phyloP scores from a whole-genome alignment of 37 sponge, comb jelly and placozoan genomes.

The Trichoplax adhaerens region DNA sequence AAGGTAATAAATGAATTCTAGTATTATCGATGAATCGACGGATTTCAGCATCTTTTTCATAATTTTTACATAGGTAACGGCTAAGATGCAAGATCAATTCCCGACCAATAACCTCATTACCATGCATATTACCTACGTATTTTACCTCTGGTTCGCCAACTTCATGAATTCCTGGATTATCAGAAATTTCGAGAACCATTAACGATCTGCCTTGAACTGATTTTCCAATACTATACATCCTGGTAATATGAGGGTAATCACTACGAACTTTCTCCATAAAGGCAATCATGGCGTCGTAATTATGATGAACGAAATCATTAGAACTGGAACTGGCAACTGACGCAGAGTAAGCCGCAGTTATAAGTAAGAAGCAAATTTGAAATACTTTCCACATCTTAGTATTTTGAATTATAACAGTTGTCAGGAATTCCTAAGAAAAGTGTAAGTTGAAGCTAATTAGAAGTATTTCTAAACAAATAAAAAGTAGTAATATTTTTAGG shows the following conservation, averaged over 20 bases:
- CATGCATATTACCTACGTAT: constrained; percentile 69
- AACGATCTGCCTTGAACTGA: constrained; percentile 30
- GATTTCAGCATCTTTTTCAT: constrained; percentile 19
- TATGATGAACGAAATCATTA: constrained; percentile 41
- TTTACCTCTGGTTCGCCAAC: constrained; percentile 91
- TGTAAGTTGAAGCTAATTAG: too few relatives aligned
- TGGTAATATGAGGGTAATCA: constrained; percentile 49
- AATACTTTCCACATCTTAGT: too few relatives aligned
- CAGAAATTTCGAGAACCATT: constrained; percentile 61
- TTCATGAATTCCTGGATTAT: constrained; percentile 72
- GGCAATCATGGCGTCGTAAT: constrained; percentile 23
- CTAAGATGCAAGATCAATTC: constrained; percentile 40
- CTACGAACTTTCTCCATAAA: constrained; percentile 13
- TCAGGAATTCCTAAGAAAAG: too few relatives aligned
- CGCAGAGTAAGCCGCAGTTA: too few relatives aligned
- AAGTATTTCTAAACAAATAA: too few relatives aligned
- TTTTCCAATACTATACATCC: constrained; percentile 66
- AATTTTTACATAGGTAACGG: constrained; percentile 35
- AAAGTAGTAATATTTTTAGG: too few relatives aligned
- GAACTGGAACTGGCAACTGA: background rate
- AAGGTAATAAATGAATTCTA: constrained; percentile 60
- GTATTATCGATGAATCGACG: constrained; percentile 27
- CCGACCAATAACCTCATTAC: constrained; percentile 50
- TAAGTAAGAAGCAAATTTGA: too few relatives aligned
- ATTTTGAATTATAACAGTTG: too few relatives aligned